Conservation (phyloP, 2,113 vertebrate genomes). For the Thermophis baileyi region DNA sequence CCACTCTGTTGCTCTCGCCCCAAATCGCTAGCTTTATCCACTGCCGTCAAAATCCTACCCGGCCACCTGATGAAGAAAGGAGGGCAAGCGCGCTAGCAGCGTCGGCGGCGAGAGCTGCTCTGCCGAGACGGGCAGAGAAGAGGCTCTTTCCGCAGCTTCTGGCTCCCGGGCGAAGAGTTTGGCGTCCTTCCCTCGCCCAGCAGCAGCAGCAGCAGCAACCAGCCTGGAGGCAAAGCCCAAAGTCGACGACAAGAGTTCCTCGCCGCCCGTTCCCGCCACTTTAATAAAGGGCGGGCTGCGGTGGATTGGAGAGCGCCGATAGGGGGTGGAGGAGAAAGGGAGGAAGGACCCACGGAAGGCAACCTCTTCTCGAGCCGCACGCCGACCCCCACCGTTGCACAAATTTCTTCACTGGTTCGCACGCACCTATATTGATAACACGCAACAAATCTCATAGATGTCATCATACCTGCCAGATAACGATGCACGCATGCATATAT, state of each 20-base stretch:
- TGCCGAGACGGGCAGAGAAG: background rate
- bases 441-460: background rate
- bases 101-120: background rate
- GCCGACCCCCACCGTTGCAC: background rate
- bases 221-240: background rate
- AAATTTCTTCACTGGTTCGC: background rate
- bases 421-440: background rate
- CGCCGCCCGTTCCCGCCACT: background rate
- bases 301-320: background rate
- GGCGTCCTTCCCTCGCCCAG: too few species aligned
- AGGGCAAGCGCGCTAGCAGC: background rate
- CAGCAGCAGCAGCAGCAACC: background rate
- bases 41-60: background rate
- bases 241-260: background rate
- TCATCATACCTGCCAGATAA: background rate
- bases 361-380: background rate
- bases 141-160: background rate
- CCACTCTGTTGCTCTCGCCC: background rate
- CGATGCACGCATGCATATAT: background rate
- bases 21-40: background rate
- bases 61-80: background rate
- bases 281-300: constrained; percentile 10
- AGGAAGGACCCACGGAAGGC: background rate
- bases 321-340: background rate
- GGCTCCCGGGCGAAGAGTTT: background rate